Evolutionary conservation across 1,140 invertebrate genomes (phyloP).

Genomic region (Diuraphis noxia): DNA sequence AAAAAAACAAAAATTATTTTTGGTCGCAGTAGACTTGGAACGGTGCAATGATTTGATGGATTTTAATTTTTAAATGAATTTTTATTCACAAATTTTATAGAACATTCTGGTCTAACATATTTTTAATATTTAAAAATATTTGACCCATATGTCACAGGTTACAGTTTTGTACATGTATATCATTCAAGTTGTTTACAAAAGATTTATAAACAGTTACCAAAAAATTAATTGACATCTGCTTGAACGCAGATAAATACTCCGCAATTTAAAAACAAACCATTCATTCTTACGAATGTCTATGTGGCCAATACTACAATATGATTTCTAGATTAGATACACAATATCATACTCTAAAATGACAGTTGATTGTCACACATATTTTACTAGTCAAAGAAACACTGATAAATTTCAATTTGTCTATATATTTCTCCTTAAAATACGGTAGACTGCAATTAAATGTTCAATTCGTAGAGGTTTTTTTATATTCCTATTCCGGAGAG

Average conservation of each 20-base stretch:
- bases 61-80: background rate
- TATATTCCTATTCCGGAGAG: background rate
- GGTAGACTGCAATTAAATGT: background rate
- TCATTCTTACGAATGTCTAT: background rate
- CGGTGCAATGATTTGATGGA: background rate
- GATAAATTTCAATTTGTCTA: background rate
- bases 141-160: background rate
- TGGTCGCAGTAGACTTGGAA: background rate
- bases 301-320: no score
- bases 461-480: background rate
- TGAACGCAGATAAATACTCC: background rate
- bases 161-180: background rate
- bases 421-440: background rate
- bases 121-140: background rate
- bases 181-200: no score
- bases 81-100: no score
- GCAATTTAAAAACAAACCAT: background rate
- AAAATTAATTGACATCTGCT: background rate
- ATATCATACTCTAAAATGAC: no score
- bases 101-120: background rate
- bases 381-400: background rate
- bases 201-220: background rate
- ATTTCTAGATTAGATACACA: no score
- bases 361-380: background rate
- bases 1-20: background rate